phyloP scores from a whole-genome alignment of 2,113 vertebrate species.

The Neodontobutis hainanensis region DNA sequence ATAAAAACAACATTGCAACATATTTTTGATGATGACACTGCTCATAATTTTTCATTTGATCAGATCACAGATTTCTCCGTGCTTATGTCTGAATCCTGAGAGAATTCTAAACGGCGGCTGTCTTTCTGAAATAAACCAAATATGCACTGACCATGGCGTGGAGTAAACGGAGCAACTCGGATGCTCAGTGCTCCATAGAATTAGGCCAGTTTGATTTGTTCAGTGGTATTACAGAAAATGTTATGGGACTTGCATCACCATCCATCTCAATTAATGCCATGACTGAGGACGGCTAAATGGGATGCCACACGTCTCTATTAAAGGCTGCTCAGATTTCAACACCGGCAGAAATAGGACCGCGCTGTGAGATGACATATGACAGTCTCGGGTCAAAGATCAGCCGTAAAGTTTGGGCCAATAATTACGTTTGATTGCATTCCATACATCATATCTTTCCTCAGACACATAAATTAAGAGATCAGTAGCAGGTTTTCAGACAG shows the following conservation, averaged over 20 bases:
- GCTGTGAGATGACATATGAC: slow-evolving; percentile 54
- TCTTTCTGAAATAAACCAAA: slow-evolving; percentile 36
- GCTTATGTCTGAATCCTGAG: slow-evolving; percentile 22
- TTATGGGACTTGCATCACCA: slow-evolving; percentile 68
- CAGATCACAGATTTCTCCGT: slow-evolving; percentile 23
- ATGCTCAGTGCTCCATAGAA: slow-evolving; percentile 44
- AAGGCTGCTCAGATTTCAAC: slow-evolving; percentile 54
- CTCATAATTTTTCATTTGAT: slow-evolving; percentile 38
- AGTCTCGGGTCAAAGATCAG: slow-evolving; percentile 57
- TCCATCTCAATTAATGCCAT: slow-evolving; percentile 70
- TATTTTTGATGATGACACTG: slow-evolving; percentile 39
- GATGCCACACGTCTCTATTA: slow-evolving; percentile 55
- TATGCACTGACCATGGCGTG: slow-evolving; percentile 43
- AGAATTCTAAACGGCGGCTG: slow-evolving; percentile 33
- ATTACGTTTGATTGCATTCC: slow-evolving; percentile 59
- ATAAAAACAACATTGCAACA: slow-evolving; percentile 24
- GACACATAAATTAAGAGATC: slow-evolving; percentile 45
- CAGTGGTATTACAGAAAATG: slow-evolving; percentile 57
- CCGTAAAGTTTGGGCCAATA: slow-evolving; percentile 36
- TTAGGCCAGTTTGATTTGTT: slow-evolving; percentile 56
- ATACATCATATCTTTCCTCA: slow-evolving; percentile 39
- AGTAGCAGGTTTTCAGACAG: slow-evolving; percentile 42
- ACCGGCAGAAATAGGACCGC: slow-evolving; percentile 33
- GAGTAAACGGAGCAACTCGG: slow-evolving; percentile 32
- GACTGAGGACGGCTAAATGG: slow-evolving; percentile 59